Percentiles rank a stretch among this genome's conserved stretches.
phyloP scores from a whole-genome alignment of 64 coral and sea anemone species.

The Cladopsammia gracilis region DNA sequence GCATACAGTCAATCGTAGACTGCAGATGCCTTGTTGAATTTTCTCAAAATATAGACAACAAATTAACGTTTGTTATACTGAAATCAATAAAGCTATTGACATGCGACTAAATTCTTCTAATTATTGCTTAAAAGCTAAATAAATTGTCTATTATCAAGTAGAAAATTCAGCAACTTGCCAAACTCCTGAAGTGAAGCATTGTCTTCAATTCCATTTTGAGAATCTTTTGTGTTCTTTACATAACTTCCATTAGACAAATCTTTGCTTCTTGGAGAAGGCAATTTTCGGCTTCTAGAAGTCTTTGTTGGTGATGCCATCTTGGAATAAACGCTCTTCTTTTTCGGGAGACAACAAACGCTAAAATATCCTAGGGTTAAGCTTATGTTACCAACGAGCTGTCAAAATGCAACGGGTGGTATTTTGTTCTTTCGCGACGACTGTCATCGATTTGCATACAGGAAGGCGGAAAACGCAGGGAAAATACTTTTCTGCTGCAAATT shows the following conservation, averaged over 20 bases:
- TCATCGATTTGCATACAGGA: neutral
- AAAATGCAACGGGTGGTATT: conserved; percentile 8
- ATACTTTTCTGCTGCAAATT: neutral
- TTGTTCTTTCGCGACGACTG: neutral
- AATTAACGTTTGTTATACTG: no score
- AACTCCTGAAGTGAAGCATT: neutral
- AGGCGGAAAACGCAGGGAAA: neutral
- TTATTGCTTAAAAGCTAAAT: no score
- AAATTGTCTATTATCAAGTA: neutral
- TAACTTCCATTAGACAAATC: neutral
- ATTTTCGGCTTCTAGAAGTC: conserved; percentile 8
- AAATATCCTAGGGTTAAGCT: no score
- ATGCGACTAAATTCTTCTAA: no score
- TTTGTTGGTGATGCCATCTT: conserved; percentile 14
- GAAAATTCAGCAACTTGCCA: neutral
- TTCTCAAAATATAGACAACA: no score
- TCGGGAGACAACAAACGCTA: neutral
- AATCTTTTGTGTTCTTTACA: neutral
- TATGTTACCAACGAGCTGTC: conserved; percentile 23
- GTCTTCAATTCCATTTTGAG: neutral
- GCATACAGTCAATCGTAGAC: no score
- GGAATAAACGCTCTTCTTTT: neutral
- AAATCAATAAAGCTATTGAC: no score
- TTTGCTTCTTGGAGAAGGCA: conserved; percentile 22
- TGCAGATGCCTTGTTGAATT: no score